Base-by-base conservation (phyloP, 1,140 invertebrate species). In the Bombus breviceps region DNA sequence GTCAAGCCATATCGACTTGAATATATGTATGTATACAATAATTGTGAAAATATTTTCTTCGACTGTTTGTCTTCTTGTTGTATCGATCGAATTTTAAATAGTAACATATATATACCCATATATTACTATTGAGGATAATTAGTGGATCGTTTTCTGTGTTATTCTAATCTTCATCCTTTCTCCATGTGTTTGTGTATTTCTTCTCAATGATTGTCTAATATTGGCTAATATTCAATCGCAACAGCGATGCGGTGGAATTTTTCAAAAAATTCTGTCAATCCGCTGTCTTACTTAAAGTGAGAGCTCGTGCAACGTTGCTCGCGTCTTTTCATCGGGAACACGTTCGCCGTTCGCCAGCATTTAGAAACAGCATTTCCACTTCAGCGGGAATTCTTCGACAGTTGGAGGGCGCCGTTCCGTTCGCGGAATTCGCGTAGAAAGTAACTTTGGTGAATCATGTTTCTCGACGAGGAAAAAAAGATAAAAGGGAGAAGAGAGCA, bases 311-410 rank as follows among this genome's bases (percentile, higher is more conserved):
- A 53, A 53, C 78, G 25, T 64, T 10, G 28, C 39, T 32, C 22
- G 43, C 62, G 76, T 34, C 77, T 43, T 83, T 72, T 85, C 39
- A 72, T 28, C 77, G 68, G 32, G 25, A 80, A 37, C 83, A 85
- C 76, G 83, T 85, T 37, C 83, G 39, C 34, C 57, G 53, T 28
- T 47, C 68, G 76, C 77, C 64, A 34, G 76, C 83, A 79, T 85
- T 85, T 85, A 85, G 83, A 80, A 80, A 85, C 83, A 53, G 78
- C 39, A 71, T 85, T 85, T 80, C 47, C 77, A 77, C 76, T 57
- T 73, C 41, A n/a, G 68, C 32, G 83, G 6, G 18, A 85, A 85
- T 85, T 85, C 66, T 85, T 85, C 75, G 75, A 78, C 82, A 83
- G 82, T 69, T 83, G 43, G 64, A 80, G 43, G 32, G 69, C 18